Percentiles rank a stretch among this genome's conserved stretches.
phyloP scores from a whole-genome alignment of 92 coral and sea anemone species.

The Palythoa grandis region DNA sequence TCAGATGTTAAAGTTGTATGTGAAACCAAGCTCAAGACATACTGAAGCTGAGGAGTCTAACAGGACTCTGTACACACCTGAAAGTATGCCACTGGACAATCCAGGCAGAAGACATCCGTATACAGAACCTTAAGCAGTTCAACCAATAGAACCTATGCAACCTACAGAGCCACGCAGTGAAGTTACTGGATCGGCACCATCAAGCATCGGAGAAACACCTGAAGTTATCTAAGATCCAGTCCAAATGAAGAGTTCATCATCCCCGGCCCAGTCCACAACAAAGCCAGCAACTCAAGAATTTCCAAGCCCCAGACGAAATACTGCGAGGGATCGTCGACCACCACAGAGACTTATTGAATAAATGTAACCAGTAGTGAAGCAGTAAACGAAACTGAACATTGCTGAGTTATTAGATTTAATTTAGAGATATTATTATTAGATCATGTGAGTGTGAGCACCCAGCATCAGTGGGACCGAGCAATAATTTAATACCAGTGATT shows the following conservation, averaged over 20 bases:
- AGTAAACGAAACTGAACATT: conserved; percentile 14
- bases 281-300: conserved; percentile 2
- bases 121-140: no score
- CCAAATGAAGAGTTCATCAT: no score
- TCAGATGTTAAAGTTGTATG: conserved; percentile 4
- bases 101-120: neutral
- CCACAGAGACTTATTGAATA: conserved; percentile 13
- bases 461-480: neutral
- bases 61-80: neutral
- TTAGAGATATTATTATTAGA: no score
- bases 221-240: no score
- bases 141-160: conserved; percentile 1
- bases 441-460: no score
- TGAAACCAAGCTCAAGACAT: conserved; percentile 2
- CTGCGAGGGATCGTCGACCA: conserved; percentile 33
- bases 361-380: conserved; percentile 15
- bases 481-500: neutral
- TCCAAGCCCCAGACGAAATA: conserved; percentile 18
- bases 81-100: neutral
- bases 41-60: conserved; percentile 15
- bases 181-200: neutral
- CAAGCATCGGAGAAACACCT: no score
- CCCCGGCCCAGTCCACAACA: conserved; percentile 22
- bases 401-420: neutral
- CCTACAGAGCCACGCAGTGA: conserved; percentile 10